Percentiles rank a stretch among this genome's conserved stretches.
Evolutionary conservation across 1,140 invertebrate genomes (phyloP).

Genomic region (Ips typographus): DNA sequence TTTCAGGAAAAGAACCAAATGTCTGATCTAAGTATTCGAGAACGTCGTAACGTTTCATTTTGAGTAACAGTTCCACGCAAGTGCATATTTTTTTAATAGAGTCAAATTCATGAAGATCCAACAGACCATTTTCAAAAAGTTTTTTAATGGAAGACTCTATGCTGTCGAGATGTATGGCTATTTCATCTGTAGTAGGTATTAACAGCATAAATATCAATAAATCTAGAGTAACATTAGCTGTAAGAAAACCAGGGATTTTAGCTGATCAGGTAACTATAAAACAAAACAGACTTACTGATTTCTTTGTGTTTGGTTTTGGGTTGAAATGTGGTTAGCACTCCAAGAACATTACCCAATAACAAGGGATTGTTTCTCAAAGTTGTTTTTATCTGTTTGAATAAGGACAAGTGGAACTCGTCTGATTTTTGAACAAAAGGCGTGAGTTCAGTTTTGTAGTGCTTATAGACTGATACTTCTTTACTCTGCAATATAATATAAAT

Average conservation of each 20-base stretch:
- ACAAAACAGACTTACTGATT: conserved; percentile 22
- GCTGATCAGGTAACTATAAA: not conserved
- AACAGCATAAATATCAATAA: conserved; percentile 7
- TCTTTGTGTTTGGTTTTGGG: conserved; percentile 9
- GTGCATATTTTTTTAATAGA: conserved; percentile 29
- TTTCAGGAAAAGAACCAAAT: too few relatives aligned
- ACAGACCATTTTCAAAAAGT: too few relatives aligned
- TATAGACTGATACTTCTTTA: conserved; percentile 9
- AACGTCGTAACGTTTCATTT: conserved; percentile 18
- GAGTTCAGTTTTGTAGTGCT: conserved; percentile 8
- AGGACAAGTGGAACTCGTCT: conserved; percentile 9
- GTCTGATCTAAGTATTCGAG: conserved; percentile 3
- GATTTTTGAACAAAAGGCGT: conserved; percentile 18
- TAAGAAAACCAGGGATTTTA: conserved; percentile 17
- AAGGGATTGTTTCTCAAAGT: conserved; percentile 34
- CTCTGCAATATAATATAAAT: conserved; percentile 6
- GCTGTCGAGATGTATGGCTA: not conserved
- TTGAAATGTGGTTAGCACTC: conserved; percentile 8
- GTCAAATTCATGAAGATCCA: too few relatives aligned
- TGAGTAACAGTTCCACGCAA: conserved; percentile 31
- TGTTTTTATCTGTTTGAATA: conserved; percentile 34
- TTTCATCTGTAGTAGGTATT: not conserved
- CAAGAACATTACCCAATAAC: conserved; percentile 24
- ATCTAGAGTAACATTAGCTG: conserved; percentile 16
- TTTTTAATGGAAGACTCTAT: not conserved